phyloP scores from a whole-genome alignment of 2,797 vertebrate species.

The Peromyscus attwateri region DNA sequence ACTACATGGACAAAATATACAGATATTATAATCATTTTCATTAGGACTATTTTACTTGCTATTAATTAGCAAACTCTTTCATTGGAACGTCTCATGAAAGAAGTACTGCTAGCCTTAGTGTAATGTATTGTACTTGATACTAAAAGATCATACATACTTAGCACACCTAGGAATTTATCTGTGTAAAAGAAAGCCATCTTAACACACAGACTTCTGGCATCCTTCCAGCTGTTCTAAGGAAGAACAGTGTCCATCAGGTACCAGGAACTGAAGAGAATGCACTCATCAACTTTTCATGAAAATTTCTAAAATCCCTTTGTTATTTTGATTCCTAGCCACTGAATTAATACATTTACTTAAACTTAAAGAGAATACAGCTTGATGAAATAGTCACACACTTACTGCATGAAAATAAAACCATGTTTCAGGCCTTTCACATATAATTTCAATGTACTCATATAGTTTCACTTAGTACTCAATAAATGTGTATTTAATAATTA shows the following conservation, averaged over 20 bases:
- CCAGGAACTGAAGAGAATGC: not conserved
- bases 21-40: not conserved
- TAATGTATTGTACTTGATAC: not conserved
- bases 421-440: not conserved
- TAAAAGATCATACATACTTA: not conserved
- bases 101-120: not conserved
- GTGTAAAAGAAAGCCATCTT: not conserved
- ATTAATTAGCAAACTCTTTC: not conserved
- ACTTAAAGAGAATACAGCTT: not conserved
- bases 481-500: conserved; percentile 59
- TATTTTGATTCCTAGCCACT: conserved; percentile 43
- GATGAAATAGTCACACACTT: conserved; percentile 10
- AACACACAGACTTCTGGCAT: not conserved
- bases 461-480: not conserved
- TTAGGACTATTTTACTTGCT: conserved; percentile 13
- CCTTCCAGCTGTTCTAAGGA: conserved; percentile 13
- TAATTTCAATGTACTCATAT: conserved; percentile 7
- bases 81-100: conserved; percentile 7
- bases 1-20: not conserved
- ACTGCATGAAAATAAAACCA: conserved; percentile 4
- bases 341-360: conserved; percentile 33
- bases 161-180: not conserved
- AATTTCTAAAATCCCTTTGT: not conserved
- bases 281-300: not conserved
- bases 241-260: not conserved